Conservation (phyloP, 2,797 vertebrate genomes). For the Pyrrhura leucotis region DNA sequence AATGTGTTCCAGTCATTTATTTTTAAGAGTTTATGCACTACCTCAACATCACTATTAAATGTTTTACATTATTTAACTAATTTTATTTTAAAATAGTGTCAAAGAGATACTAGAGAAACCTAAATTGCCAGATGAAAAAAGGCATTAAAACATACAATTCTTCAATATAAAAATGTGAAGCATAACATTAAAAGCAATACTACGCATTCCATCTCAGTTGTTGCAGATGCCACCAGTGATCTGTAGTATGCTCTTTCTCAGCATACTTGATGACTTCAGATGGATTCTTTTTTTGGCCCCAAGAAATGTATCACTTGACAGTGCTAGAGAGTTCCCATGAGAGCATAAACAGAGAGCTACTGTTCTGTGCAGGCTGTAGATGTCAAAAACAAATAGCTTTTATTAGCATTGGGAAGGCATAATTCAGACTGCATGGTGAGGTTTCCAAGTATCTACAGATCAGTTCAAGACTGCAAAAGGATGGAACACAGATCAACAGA, state of each 20-base stretch:
- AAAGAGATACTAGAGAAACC: not conserved
- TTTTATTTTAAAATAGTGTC: not conserved
- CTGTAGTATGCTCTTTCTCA: not conserved
- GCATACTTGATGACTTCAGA: not conserved
- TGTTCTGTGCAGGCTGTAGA: not conserved
- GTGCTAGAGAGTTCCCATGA: not conserved
- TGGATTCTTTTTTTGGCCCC: not conserved
- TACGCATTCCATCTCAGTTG: not conserved
- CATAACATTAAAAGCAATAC: not conserved
- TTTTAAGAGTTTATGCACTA: not conserved
- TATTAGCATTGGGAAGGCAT: not conserved
- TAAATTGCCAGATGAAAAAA: not conserved
- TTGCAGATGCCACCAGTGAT: not conserved
- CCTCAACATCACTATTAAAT: not conserved
- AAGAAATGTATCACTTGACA: not conserved
- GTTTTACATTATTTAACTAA: not conserved
- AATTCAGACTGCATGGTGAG: not conserved
- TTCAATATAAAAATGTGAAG: not conserved
- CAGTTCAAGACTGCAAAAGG: not conserved
- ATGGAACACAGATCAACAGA: not conserved
- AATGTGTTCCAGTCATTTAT: not conserved
- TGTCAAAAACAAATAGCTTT: not conserved
- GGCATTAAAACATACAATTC: not conserved
- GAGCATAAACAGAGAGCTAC: not conserved
- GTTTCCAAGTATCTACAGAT: not conserved